Percentiles rank a stretch among this genome's conserved stretches.
phyloP scores from a whole-genome alignment of 2,113 vertebrate genomes.

The Microtus montanus region DNA sequence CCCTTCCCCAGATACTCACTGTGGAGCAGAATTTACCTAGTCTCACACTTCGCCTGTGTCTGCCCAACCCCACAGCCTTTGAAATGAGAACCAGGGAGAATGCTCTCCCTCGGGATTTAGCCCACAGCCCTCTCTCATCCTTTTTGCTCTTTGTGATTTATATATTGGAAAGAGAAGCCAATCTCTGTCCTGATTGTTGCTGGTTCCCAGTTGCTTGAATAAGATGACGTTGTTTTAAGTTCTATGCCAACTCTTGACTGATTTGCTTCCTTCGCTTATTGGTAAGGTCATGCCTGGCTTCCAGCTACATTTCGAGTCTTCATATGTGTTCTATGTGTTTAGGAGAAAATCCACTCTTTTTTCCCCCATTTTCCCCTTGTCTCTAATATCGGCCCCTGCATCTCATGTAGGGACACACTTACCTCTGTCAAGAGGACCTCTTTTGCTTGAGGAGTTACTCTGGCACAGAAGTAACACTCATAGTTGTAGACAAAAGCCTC shows the following conservation, averaged over 20 bases:
- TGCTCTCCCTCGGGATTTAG: background rate
- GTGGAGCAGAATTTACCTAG: background rate
- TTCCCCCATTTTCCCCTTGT: background rate
- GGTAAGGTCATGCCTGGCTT: background rate
- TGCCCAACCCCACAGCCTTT: background rate
- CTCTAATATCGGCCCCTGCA: background rate
- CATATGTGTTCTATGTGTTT: background rate
- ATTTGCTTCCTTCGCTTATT: background rate
- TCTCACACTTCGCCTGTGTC: background rate
- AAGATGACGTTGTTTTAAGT: background rate
- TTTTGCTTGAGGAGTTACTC: background rate
- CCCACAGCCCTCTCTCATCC: background rate
- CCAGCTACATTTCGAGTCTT: background rate
- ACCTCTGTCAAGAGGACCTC: background rate
- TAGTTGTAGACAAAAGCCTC: background rate
- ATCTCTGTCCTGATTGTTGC: background rate
- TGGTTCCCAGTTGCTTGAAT: background rate
- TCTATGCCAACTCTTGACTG: background rate
- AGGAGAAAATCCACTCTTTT: background rate
- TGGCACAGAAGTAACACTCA: background rate
- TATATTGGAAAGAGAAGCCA: background rate
- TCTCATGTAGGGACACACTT: background rate
- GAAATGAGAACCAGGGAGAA: background rate
- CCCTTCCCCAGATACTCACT: background rate
- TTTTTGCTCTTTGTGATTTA: constrained; percentile 5